phyloP scores from a whole-genome alignment of 2,113 vertebrate genomes.

The Podarcis cretensis region DNA sequence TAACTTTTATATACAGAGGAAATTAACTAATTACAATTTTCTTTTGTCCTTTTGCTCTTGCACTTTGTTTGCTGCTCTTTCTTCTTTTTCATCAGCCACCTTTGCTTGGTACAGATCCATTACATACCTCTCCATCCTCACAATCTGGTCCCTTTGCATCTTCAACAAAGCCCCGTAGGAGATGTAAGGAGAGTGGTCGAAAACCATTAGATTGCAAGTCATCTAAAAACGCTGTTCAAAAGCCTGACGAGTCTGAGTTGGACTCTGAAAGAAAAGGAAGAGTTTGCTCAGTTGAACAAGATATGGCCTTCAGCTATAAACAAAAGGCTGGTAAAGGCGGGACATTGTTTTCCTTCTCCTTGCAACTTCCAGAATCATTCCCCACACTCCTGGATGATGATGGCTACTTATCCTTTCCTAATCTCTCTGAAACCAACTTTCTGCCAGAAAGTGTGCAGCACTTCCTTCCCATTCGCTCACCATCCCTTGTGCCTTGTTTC shows the following conservation, averaged over 20 bases:
- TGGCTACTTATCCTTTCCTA: conserved; percentile 95
- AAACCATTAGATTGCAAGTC: conserved; percentile 72
- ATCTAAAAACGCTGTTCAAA: conserved; percentile 56
- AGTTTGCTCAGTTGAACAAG: conserved; percentile 79
- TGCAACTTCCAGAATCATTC: conserved; percentile 93
- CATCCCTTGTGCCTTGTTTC: conserved; percentile 96
- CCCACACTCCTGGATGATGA: conserved; percentile 93
- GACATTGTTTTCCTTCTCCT: conserved; percentile 96
- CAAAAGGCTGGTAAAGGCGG: conserved; percentile 81
- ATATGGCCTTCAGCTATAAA: conserved; percentile 82
- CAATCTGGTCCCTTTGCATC: conserved; percentile 79
- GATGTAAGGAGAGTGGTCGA: conserved; percentile 85
- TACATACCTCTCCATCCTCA: conserved; percentile 76
- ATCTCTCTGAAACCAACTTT: conserved; percentile 89
- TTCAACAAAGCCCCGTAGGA: conserved; percentile 85
- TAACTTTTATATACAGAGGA: conserved; percentile 70
- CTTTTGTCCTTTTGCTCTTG: conserved; percentile 93
- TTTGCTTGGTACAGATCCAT: conserved; percentile 80
- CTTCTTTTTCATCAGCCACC: conserved; percentile 76
- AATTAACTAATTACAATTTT: conserved; percentile 94
- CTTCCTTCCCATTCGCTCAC: conserved; percentile 93
- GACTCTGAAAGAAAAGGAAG: conserved; percentile 81
- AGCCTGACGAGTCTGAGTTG: conserved; percentile 63
- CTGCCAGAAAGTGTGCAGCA: conserved; percentile 90
- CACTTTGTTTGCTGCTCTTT: conserved; percentile 81